phyloP scores from a whole-genome alignment of 2,113 vertebrate species.

The Abramis brama region DNA sequence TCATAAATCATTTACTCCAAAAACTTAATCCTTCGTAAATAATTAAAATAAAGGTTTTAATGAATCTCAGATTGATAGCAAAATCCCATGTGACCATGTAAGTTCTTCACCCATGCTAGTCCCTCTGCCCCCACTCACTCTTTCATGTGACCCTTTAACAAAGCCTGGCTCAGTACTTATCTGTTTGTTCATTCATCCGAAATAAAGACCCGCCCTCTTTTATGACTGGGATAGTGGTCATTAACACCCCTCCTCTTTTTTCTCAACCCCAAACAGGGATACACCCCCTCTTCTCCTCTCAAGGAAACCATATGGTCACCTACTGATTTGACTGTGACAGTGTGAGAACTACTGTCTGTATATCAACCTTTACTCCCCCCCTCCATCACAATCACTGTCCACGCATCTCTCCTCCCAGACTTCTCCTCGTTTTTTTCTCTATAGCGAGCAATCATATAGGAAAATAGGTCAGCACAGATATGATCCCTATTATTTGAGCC shows the following conservation, averaged over 20 bases:
- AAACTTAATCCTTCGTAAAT: slow-evolving; percentile 27
- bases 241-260: slow-evolving; percentile 64
- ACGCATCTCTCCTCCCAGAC: neutral
- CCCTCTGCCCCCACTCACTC: slow-evolving; percentile 53
- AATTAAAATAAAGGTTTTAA: slow-evolving; percentile 18
- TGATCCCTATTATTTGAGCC: neutral
- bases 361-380: neutral
- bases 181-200: slow-evolving; percentile 70
- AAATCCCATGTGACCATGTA: slow-evolving; percentile 40
- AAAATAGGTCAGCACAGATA: slow-evolving; percentile 10
- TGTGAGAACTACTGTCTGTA: neutral
- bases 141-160: slow-evolving; percentile 66
- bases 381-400: neutral
- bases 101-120: slow-evolving; percentile 49
- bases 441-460: neutral
- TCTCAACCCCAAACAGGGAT: slow-evolving; percentile 60
- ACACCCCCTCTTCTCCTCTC: neutral
- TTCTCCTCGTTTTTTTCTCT: slow-evolving; percentile 1
- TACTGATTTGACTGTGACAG: neutral
- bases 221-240: slow-evolving; percentile 67
- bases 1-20: slow-evolving; percentile 26
- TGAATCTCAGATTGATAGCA: slow-evolving; percentile 46
- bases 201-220: slow-evolving; percentile 72
- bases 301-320: slow-evolving; percentile 26
- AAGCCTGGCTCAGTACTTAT: slow-evolving; percentile 55